Percentiles rank a stretch among this genome's conserved stretches.
These are phyloP conservation scores for Syrrhaptes paradoxus DNA, from an alignment of 2,113 vertebrate species.

Conservation along the genomic window DNA sequence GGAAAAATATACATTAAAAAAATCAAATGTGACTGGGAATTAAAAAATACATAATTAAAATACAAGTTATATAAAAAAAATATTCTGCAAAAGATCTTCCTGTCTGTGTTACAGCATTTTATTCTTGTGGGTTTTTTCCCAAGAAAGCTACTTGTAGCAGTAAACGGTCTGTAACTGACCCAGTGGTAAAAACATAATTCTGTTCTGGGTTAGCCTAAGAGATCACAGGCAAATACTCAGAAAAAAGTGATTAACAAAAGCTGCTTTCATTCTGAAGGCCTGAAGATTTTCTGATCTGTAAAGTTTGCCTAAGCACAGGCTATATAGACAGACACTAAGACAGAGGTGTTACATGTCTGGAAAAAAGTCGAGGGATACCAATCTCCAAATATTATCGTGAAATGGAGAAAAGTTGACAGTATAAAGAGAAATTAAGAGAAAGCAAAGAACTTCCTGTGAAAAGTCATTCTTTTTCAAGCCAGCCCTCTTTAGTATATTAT, in stretches of 20 bases:
- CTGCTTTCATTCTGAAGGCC: conserved; percentile 22
- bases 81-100: not conserved
- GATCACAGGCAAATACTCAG: not conserved
- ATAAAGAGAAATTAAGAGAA: not conserved
- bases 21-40: not conserved
- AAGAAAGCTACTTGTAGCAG: not conserved
- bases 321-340: not conserved
- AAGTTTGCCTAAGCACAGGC: not conserved
- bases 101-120: not conserved
- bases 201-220: not conserved
- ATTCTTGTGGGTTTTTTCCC: not conserved
- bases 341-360: not conserved
- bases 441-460: not conserved
- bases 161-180: not conserved
- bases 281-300: not conserved
- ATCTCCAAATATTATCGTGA: not conserved
- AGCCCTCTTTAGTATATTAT: not conserved
- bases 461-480: not conserved
- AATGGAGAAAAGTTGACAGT: not conserved
- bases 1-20: not conserved
- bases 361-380: not conserved
- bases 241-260: conserved; percentile 28
- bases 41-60: not conserved
- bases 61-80: not conserved
- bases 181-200: not conserved